Base-by-base conservation (phyloP, 2,888 invertebrate genomes). In the Macaria notata region DNA sequence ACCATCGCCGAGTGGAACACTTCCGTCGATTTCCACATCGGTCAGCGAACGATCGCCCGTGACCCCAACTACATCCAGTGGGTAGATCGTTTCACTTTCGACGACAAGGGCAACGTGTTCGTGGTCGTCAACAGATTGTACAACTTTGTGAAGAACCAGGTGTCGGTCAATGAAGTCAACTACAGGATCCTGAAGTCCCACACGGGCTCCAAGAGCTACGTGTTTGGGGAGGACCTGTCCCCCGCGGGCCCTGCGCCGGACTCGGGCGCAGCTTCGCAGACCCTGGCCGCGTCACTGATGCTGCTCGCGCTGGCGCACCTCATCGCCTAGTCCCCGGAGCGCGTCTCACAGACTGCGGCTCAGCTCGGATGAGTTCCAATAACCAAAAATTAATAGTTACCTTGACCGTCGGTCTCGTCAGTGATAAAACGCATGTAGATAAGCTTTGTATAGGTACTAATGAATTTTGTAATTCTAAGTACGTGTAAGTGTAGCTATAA, bases 1-100 rank as follows among this genome's bases (percentile, higher is more conserved):
- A 94, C 94, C 30, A 93, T 96, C 49, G 94, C 94, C 9, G 93
- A 92, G 81, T 96, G 95, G 95, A 94, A 96, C 77, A 93, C 93
- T 0, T 92, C 89, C 31, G 79, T 86, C 31, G 86, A 93, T 45
- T 94, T 94, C 71, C 88, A 87, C 46, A 84, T 84, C 56, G 93
- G 93, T 30, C 94, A 94, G 76, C 92, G 93, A 44, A 91, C 94
- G 31, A 93, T 96, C 59, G 94, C 94, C 4, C 92, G 93, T 66
- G 95, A 95, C 76, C 89, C 93, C 46, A 92, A 91, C 57, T 93
- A 93, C 70, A 93, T 95, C 64, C 95, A 95, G 77, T 96, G 95
- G 95, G 93, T 94, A 0, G 95, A 94, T 72, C 93, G 94, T 3
- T 95, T 95, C 76, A 92, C 93, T 57, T 94, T 95, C 70, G 95